Evolutionary conservation across 2,888 invertebrate species (phyloP), one percentile per base, ranked within the genome.

Genomic region (Alsophila aescularia): DNA sequence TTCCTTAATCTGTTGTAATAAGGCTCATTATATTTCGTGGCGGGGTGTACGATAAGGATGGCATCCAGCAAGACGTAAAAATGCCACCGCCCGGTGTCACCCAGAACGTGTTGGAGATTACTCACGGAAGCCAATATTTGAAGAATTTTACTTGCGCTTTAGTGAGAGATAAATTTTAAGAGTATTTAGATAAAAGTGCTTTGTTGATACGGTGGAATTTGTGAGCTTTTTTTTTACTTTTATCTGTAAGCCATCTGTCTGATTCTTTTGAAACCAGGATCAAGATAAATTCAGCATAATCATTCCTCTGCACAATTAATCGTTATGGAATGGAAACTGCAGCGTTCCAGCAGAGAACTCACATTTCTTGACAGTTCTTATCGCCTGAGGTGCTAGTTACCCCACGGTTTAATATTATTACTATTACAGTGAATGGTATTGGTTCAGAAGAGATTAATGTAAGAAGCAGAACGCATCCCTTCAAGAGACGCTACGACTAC

Each of bases 41-140:
- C 3, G 27, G 48, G 43, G 47, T 54, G 31, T 39, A 47, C 52
- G 64, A 64, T 64, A 64, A 64, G 60, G 47, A 29, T 45, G 55
- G 52, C 45, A 60, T 59, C 42, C 52, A 50, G 52, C 14, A 43
- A 45, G 12, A 54, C 57, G 59, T 60, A 61, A 59, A 59, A 62
- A 65, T 61, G 59, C 62, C 62, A 60, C 58, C 40, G 51, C 41
- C 42, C 52, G 49, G 45, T 53, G 61, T 56, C 61, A 59, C 60
- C 58, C 45, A 45, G 48, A 51, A 56, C 45, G 57, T 52, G 42
- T 60, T 40, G 14, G 16, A 52, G 64, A 64, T 64, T 64, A 64
- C 61, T 61, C 57, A 75, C 81, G 73, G 84, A 74, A 85, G 86
- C 80, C 84, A 88, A 88, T 87, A 87, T 88, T 89, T 88, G 75